Evolutionary conservation across 2,888 invertebrate genomes (phyloP).

Genomic region (Keiferia lycopersicella): DNA sequence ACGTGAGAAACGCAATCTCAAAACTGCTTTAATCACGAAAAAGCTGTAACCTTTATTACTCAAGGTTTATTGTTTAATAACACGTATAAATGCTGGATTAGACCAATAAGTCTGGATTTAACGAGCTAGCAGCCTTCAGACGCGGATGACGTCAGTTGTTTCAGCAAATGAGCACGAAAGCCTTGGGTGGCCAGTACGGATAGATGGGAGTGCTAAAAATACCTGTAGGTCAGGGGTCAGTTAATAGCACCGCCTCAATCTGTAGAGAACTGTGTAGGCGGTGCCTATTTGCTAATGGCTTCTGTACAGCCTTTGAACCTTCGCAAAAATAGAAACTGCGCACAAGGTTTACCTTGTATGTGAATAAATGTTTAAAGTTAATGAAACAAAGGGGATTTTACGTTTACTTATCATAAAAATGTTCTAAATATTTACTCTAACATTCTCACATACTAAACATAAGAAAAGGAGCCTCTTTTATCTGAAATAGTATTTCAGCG

Average conservation of each 20-base stretch:
- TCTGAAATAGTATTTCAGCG: slow-evolving; percentile 35
- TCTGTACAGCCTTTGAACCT: neutral
- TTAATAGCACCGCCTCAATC: slow-evolving; percentile 40
- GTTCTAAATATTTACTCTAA: neutral
- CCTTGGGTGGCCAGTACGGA: slow-evolving; percentile 60
- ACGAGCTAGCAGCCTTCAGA: slow-evolving; percentile 62
- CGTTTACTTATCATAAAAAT: neutral
- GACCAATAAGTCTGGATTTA: slow-evolving; percentile 50
- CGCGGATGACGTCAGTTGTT: slow-evolving; percentile 75
- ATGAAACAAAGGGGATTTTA: neutral
- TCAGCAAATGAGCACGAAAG: slow-evolving; percentile 68
- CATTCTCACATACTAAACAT: neutral
- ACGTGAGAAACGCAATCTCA: slow-evolving; percentile 21
- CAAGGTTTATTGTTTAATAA: slow-evolving; percentile 26
- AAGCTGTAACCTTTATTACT: too few species aligned
- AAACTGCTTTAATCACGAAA: slow-evolving; percentile 23
- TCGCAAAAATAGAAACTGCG: neutral
- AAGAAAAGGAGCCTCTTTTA: slow-evolving; percentile 41
- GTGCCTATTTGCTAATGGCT: slow-evolving; percentile 10
- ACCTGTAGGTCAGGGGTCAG: slow-evolving; percentile 70
- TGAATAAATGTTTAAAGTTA: neutral
- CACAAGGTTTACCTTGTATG: neutral
- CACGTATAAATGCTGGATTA: slow-evolving; percentile 52
- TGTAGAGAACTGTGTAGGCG: slow-evolving; percentile 31
- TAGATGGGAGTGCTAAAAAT: slow-evolving; percentile 69